phyloP scores from a whole-genome alignment of 1,140 invertebrate species.

The Drosophila gunungcola region DNA sequence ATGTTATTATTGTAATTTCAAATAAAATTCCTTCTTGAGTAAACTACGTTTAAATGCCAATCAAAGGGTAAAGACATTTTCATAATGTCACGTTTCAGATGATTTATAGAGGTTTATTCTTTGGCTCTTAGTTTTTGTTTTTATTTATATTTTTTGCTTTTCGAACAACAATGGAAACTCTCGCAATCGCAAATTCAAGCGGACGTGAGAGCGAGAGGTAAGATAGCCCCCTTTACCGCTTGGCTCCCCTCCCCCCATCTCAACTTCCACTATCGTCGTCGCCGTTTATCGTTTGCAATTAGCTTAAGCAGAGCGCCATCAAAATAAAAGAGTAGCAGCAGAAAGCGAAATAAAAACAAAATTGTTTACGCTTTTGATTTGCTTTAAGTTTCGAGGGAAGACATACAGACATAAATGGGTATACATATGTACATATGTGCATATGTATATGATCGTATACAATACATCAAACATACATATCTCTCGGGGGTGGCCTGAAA shows the following conservation, averaged over 20 bases:
- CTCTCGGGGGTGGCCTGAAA: slow-evolving; percentile 31
- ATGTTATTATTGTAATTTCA: background rate
- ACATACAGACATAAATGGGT: slow-evolving; percentile 11
- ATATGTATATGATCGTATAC: background rate
- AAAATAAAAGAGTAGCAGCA: slow-evolving; percentile 58
- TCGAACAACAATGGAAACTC: slow-evolving; percentile 44
- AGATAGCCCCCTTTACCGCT: slow-evolving; percentile 5
- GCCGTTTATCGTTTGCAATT: slow-evolving; percentile 66
- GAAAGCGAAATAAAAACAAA: slow-evolving; percentile 59
- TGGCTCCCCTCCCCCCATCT: background rate
- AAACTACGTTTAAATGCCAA: background rate
- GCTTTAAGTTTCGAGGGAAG: slow-evolving; percentile 23
- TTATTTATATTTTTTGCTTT: slow-evolving; percentile 9
- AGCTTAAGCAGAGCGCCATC: slow-evolving; percentile 61
- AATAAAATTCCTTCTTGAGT: background rate
- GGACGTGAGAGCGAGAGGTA: slow-evolving; percentile 26
- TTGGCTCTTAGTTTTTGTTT: slow-evolving; percentile 26
- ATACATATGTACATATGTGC: background rate
- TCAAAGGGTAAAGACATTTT: slow-evolving; percentile 11
- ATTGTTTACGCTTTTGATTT: slow-evolving; percentile 74
- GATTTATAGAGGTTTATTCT: slow-evolving; percentile 30
- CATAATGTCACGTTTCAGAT: slow-evolving; percentile 29
- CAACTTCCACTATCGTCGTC: slow-evolving; percentile 31
- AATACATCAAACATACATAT: background rate
- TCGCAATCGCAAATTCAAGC: slow-evolving; percentile 50